Conservation (phyloP, 1,140 invertebrate genomes). For the Tetraneura akinire region DNA sequence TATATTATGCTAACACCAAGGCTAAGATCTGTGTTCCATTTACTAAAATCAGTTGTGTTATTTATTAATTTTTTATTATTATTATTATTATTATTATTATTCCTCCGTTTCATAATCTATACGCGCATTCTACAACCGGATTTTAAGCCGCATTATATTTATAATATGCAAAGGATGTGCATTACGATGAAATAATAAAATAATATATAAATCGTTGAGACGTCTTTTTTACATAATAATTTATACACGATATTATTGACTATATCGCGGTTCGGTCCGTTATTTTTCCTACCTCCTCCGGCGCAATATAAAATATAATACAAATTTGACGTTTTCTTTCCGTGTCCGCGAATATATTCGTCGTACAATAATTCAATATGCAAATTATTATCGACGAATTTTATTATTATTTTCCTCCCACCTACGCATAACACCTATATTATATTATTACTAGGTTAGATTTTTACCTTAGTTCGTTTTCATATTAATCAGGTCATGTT, state of each 20-base stretch:
- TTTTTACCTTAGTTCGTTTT: not conserved
- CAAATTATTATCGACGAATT: too few relatives aligned
- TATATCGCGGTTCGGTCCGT: too few relatives aligned
- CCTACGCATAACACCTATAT: too few relatives aligned
- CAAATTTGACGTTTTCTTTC: not conserved
- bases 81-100: too few relatives aligned
- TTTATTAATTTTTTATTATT: not conserved
- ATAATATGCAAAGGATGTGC: not conserved
- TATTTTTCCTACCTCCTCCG: too few relatives aligned
- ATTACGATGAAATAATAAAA: slow-evolving; percentile 8
- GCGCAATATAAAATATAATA: too few relatives aligned
- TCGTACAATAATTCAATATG: not conserved
- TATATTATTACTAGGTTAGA: not conserved
- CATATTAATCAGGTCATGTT: slow-evolving; percentile 38
- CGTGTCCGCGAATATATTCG: slow-evolving; percentile 12
- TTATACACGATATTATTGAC: too few relatives aligned
- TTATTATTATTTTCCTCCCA: not conserved
- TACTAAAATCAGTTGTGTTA: slow-evolving; percentile 1
- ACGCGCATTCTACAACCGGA: slow-evolving; percentile 7
- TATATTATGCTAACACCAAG: slow-evolving; percentile 12
- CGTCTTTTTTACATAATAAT: not conserved
- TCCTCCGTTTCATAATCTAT: slow-evolving; percentile 13
- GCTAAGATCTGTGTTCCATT: slow-evolving; percentile 1
- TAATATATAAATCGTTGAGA: not conserved
- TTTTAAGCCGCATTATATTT: not conserved